Base-by-base conservation (phyloP, 1,140 invertebrate species). In the Drosophila paulistorum region DNA sequence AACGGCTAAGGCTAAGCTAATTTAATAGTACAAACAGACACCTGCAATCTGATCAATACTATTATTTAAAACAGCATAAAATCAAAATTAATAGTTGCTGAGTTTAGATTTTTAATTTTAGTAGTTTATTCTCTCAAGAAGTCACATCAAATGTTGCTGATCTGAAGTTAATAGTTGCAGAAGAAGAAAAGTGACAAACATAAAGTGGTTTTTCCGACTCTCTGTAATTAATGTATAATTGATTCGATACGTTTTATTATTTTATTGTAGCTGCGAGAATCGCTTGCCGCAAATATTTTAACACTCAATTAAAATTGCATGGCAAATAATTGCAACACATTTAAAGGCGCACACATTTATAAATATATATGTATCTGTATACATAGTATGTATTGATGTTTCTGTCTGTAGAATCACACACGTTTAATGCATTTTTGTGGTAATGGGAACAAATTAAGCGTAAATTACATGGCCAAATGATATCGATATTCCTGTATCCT, bases 391-490 rank as follows among this genome's bases (percentile, higher is more conserved):
- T 17, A 20, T 48, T 7, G 17, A 11, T 51, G 17, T 51, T 7
- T 23, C 17, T 11, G 17, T 23, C 17, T 51, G 45, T 23, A 20
- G 45, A 51, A 51, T 51, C 45, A 51, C 45, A 51, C 64, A 61
- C 65, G 79, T 67, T 79, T 86, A 86, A 86, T 87, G 79, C 83
- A 87, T 86, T 86, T 86, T 80, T 86, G 83, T 86, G 83, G 83
- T 87, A 87, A 86, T 86, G 83, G 69, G 76, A 79, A 81, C 83
- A 87, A 86, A 86, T 86, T 87, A 86, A 86, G 83, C 83, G 83
- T 78, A 86, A 87, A 87, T 86, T 86, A 77, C 83, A 82, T 72
- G 68, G 66, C 64, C 83, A 33, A 37, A 70, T 58, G 82, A 86
- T 82, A 87, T 82, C 71, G 82, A 85, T 86, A 85, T 68, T 59